Base-by-base conservation (phyloP, 2,797 vertebrate species). In the Ceyx erithaca region DNA sequence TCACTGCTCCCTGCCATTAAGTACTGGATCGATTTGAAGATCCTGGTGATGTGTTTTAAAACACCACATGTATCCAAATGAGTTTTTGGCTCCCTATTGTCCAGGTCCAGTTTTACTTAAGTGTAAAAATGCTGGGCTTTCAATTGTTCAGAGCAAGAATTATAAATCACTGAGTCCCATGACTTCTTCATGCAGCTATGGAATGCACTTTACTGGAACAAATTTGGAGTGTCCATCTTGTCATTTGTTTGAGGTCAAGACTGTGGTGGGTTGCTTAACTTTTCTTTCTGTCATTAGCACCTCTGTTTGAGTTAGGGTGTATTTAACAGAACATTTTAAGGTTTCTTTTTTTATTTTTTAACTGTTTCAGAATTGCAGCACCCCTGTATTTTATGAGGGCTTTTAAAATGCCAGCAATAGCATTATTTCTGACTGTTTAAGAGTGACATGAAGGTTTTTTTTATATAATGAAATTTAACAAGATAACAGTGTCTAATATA, bases 61-160 rank as follows among this genome's bases (percentile, higher is more conserved):
- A 96, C 96, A 95, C 96, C 64, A 66, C 67, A 46, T 97, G 97
- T 97, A 97, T 98, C 97, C 93, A 97, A 97, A 98, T 97, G 97
- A 97, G 87, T 96, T 97, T 97, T 93, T 87, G 90, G 80, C 94
- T 97, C 97, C 97, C 97, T 89, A 89, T 97, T 94, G 96, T 94
- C 95, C 79, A 88, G 90, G 66, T 48, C 81, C 91, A 94, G 87
- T 97, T 97, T 97, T 96, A 94, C 80, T 96, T 85, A 94, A 92
- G 93, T 97, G 88, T 96, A 94, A 96, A 97, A 96, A 93, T 46
- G 41, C 90, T 95, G 87, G 73, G 67, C 79, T 97, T 97, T 97
- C 90, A 92, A 96, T 96, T 93, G 83, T 94, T 95, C 79, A 72
- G 94, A 96, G 89, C 7, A 30, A 58, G 89, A 91, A 66, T 94